Conservation (phyloP, 2,797 vertebrate genomes). For the Muscicapa striata region DNA sequence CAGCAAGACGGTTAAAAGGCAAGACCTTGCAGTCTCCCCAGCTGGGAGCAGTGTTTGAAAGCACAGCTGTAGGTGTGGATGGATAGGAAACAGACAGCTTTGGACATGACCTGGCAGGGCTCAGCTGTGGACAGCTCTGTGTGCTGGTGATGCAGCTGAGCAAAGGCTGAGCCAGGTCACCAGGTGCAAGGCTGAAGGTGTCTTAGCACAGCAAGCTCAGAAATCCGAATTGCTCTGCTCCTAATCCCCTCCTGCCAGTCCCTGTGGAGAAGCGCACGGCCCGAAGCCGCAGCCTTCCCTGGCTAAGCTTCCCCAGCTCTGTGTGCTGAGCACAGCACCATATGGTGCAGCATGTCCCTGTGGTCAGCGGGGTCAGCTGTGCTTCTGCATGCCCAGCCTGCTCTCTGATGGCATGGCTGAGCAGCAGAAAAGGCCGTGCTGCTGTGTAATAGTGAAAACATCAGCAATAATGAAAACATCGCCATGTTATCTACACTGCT, state of each 20-base stretch:
- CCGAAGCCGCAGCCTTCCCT: rapidly evolving
- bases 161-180: background rate
- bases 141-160: rapidly evolving
- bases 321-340: background rate
- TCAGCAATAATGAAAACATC: background rate
- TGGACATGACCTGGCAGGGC: rapidly evolving
- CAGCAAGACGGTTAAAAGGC: background rate
- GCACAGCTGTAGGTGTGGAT: background rate
- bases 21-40: background rate
- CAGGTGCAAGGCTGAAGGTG: background rate
- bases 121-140: background rate
- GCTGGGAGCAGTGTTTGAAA: background rate
- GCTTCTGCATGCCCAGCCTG: background rate
- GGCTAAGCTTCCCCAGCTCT: background rate
- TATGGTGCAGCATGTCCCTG: background rate
- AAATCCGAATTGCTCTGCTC: background rate
- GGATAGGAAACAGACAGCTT: background rate
- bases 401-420: background rate
- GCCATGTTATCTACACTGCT: background rate
- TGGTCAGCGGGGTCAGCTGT: background rate
- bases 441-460: no score
- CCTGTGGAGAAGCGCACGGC: background rate
- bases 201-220: background rate
- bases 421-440: background rate
- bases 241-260: background rate